phyloP scores from a whole-genome alignment of 2,888 invertebrate genomes.

The Eucera pruinosa region DNA sequence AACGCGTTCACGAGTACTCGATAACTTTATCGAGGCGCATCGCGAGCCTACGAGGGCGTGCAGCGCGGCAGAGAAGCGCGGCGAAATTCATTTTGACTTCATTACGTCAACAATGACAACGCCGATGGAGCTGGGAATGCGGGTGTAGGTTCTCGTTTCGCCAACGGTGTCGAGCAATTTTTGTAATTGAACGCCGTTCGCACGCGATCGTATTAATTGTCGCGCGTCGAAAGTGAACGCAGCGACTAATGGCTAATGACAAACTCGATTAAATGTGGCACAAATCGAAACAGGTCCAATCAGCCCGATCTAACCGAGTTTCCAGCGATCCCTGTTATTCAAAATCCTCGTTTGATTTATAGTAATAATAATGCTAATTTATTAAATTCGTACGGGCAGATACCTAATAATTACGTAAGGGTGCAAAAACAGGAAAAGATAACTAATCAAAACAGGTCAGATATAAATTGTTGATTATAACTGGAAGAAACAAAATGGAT shows the following conservation, averaged over 20 bases:
- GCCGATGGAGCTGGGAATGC: background rate
- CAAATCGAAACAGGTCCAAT: slow-evolving; percentile 24
- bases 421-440: no score
- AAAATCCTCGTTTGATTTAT: slow-evolving; percentile 2
- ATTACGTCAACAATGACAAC: background rate
- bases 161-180: slow-evolving; percentile 1
- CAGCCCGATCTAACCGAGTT: slow-evolving; percentile 1
- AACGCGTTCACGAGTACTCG: slow-evolving; percentile 11
- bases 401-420: no score
- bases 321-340: background rate
- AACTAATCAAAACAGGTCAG: no score
- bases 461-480: no score
- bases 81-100: slow-evolving; percentile 16
- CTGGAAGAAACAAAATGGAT: no score
- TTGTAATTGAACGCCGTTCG: slow-evolving; percentile 17
- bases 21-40: slow-evolving; percentile 23
- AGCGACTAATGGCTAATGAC: slow-evolving; percentile 15
- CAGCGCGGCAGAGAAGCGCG: background rate
- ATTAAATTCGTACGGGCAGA: no score
- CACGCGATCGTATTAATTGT: slow-evolving; percentile 16
- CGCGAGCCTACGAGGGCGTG: background rate
- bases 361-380: no score
- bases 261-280: slow-evolving; percentile 32
- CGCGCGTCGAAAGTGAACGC: slow-evolving; percentile 7
- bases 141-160: background rate